phyloP scores from a whole-genome alignment of 2,888 invertebrate species.

The Hoplodrina ambigua region DNA sequence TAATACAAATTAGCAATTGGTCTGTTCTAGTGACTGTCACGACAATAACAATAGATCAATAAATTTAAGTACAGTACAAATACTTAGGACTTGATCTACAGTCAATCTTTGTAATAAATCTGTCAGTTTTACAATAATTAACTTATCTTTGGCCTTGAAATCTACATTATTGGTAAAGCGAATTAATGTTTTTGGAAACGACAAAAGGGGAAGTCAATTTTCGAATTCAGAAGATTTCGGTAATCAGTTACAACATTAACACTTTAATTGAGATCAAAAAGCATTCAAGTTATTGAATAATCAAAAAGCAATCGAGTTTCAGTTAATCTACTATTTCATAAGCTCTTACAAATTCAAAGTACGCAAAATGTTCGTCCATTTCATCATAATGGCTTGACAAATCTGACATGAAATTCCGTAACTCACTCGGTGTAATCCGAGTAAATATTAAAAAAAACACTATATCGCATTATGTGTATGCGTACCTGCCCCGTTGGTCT shows the following conservation, averaged over 20 bases:
- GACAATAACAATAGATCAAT: conserved; percentile 46
- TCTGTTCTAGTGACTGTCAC: conserved; percentile 14
- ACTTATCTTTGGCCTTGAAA: conserved; percentile 21
- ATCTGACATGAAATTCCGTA: not conserved
- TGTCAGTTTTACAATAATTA: conserved; percentile 6
- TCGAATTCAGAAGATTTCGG: not conserved
- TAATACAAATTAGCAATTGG: conserved; percentile 35
- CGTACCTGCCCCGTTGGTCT: no score
- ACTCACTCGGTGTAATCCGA: not conserved
- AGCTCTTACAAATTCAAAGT: not conserved
- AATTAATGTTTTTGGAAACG: not conserved
- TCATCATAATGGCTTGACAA: not conserved
- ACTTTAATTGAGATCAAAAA: no score
- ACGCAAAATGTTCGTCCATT: not conserved
- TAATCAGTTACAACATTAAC: no score
- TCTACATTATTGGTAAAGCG: not conserved
- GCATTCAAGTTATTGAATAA: no score
- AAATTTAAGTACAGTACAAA: conserved; percentile 28
- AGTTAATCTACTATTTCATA: not conserved
- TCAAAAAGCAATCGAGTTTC: no score
- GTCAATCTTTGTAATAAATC: conserved; percentile 3
- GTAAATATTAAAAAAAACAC: not conserved
- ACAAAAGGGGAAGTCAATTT: not conserved
- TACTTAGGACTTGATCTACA: conserved; percentile 20
- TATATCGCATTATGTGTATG: not conserved